Percentiles rank a stretch among this genome's conserved stretches.
These are phyloP conservation scores for Lynx canadensis DNA, from an alignment of 2,113 vertebrate genomes.

Conservation along the genomic window DNA sequence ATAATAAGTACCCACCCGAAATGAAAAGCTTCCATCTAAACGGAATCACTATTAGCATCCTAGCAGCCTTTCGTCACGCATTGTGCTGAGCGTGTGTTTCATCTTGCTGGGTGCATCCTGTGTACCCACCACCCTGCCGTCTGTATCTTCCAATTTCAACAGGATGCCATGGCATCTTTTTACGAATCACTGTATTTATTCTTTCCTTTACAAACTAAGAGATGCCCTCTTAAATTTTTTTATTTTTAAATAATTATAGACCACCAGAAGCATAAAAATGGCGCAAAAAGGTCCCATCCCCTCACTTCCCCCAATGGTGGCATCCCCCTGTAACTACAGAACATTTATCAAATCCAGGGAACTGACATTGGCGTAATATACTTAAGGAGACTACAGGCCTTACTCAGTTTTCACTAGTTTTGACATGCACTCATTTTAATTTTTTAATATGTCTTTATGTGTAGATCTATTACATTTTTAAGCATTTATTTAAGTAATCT, in stretches of 20 bases:
- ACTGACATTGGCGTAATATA: accelerated
- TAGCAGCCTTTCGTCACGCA: accelerated
- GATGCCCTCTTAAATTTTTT: not conserved
- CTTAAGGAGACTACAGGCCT: not conserved
- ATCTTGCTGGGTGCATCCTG: accelerated
- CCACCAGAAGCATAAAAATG: not conserved
- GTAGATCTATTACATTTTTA: not conserved
- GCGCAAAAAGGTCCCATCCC: not conserved
- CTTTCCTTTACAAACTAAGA: not conserved
- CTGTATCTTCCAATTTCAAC: not conserved
- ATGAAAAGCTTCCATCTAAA: not conserved
- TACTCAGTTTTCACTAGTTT: not conserved
- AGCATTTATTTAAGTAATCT: too few species aligned
- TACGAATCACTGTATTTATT: not conserved
- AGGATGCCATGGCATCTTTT: accelerated
- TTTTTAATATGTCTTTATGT: not conserved
- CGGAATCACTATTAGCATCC: accelerated
- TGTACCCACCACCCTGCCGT: not conserved
- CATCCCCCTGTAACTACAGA: not conserved
- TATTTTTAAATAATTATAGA: not conserved
- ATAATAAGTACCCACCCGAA: too few species aligned
- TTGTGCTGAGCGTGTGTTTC: not conserved
- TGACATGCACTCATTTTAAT: not conserved
- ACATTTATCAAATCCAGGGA: not conserved
- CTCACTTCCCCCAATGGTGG: accelerated